Conservation (phyloP, 2,888 invertebrate genomes). For the Pseudanteris insignis region DNA sequence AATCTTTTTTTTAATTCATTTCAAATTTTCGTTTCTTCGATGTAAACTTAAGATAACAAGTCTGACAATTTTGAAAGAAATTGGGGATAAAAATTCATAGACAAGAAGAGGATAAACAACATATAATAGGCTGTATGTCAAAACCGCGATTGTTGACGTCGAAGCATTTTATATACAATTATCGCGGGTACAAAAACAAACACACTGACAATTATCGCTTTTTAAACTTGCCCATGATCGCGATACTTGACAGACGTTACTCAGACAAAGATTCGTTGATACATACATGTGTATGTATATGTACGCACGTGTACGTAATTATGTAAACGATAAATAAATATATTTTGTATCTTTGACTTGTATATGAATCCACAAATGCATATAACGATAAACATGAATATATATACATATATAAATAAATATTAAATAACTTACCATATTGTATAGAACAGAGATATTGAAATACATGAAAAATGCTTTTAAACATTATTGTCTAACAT, state of each 20-base stretch:
- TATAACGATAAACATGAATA: slow-evolving; percentile 55
- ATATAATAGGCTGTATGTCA: no score
- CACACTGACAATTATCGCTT: slow-evolving; percentile 5
- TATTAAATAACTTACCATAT: slow-evolving; percentile 54
- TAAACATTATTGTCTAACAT: slow-evolving; percentile 66
- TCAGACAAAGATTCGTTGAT: slow-evolving; percentile 10
- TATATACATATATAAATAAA: slow-evolving; percentile 16
- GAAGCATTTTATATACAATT: slow-evolving; percentile 12
- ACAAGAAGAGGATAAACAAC: no score
- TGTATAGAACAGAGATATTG: slow-evolving; percentile 67
- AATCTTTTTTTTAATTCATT: slow-evolving; percentile 3
- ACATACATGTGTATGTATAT: slow-evolving; percentile 33
- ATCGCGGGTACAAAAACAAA: slow-evolving; percentile 15
- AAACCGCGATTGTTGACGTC: slow-evolving; percentile 13
- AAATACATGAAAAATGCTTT: slow-evolving; percentile 67
- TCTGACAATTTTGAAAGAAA: slow-evolving; percentile 3
- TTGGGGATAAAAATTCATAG: no score
- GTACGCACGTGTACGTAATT: slow-evolving; percentile 18
- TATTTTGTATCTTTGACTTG: slow-evolving; percentile 65
- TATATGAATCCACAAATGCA: slow-evolving; percentile 63
- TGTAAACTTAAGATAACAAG: slow-evolving; percentile 6
- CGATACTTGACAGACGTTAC: slow-evolving; percentile 23
- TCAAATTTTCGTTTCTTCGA: slow-evolving; percentile 9
- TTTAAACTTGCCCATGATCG: slow-evolving; percentile 9
- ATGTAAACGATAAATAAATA: slow-evolving; percentile 49